Conservation (phyloP, 2,888 invertebrate genomes). For the Leptinotarsa peninsularis region DNA sequence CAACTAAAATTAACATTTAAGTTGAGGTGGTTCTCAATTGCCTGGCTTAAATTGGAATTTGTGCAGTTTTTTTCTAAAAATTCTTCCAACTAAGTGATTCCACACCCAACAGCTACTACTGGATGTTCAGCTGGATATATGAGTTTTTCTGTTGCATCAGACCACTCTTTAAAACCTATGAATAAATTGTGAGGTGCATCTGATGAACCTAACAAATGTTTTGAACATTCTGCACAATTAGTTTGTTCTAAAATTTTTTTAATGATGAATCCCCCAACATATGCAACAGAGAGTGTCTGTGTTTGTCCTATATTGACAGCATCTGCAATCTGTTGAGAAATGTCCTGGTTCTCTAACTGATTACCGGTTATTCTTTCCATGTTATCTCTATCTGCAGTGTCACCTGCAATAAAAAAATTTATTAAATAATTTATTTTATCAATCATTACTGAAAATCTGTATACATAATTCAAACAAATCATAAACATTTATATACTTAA, state of each 20-base stretch:
- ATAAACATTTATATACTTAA: slow-evolving; percentile 20
- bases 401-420: slow-evolving; percentile 24
- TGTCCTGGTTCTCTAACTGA: slow-evolving; percentile 20
- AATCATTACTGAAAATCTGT: slow-evolving; percentile 19
- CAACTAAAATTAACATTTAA: slow-evolving; percentile 1
- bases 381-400: slow-evolving; percentile 18
- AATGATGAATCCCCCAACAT: slow-evolving; percentile 23
- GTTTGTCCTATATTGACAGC: slow-evolving; percentile 1
- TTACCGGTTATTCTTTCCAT: slow-evolving; percentile 23
- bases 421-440: slow-evolving; percentile 20
- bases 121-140: slow-evolving; percentile 24
- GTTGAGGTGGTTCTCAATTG: not conserved
- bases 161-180: slow-evolving; percentile 9
- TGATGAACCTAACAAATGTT: slow-evolving; percentile 16
- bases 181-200: slow-evolving; percentile 18
- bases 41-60: slow-evolving; percentile 1
- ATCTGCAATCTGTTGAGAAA: slow-evolving; percentile 23
- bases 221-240: slow-evolving; percentile 17
- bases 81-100: not conserved
- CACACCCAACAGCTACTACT: slow-evolving; percentile 22
- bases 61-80: slow-evolving; percentile 1
- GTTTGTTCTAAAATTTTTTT: slow-evolving; percentile 17
- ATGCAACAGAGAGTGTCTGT: slow-evolving; percentile 20
- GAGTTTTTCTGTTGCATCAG: slow-evolving; percentile 13
- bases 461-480: slow-evolving; percentile 24